These are phyloP conservation scores for Polyommatus iphigenia DNA, from an alignment of 2,888 invertebrate species.

Conservation along the genomic window DNA sequence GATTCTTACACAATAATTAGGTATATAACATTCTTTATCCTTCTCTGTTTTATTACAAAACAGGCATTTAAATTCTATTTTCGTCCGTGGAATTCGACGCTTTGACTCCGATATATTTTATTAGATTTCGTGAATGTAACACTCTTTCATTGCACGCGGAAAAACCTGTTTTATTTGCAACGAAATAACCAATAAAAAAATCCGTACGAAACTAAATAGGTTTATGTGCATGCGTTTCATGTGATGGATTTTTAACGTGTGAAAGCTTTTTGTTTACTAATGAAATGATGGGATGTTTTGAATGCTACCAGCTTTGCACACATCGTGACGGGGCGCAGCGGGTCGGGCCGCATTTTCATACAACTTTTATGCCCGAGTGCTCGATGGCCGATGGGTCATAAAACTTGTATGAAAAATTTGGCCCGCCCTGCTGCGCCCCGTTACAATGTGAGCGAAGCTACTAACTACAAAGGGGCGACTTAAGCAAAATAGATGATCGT, in stretches of 20 bases:
- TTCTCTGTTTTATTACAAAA: neutral
- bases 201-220: neutral
- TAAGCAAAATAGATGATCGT: no score
- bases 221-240: neutral
- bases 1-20: no score
- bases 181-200: neutral
- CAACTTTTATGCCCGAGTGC: no score
- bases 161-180: neutral
- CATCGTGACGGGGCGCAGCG: no score
- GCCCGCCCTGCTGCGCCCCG: no score
- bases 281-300: neutral
- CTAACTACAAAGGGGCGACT: no score
- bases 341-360: no score
- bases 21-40: no score
- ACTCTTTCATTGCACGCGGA: neutral
- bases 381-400: no score
- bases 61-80: conserved; percentile 11
- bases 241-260: neutral
- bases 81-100: neutral
- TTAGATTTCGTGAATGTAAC: conserved; percentile 7
- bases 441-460: no score
- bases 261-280: neutral
- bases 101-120: neutral
- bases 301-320: no score
- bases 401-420: no score